Percentiles rank a stretch among this genome's conserved stretches.
phyloP scores from a whole-genome alignment of 2,797 vertebrate species.

The Rousettus madagascariensis region DNA sequence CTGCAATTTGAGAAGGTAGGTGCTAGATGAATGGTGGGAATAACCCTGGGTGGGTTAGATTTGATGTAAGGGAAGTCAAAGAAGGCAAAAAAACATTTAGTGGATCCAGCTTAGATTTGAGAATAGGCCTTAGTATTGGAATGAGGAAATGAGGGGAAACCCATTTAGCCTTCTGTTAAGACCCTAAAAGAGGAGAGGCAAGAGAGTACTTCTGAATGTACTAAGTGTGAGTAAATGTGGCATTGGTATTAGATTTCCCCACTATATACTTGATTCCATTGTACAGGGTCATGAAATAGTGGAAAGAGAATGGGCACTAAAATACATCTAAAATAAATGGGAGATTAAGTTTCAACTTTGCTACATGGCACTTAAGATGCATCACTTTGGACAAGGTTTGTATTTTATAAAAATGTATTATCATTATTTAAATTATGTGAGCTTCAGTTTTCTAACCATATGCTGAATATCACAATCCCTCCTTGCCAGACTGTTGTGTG shows the following conservation, averaged over 20 bases:
- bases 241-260: neutral
- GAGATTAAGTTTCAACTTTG: neutral
- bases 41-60: neutral
- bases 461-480: neutral
- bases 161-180: neutral
- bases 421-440: neutral
- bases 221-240: rapidly evolving
- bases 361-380: neutral
- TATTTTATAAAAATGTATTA: neutral
- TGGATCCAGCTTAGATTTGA: neutral
- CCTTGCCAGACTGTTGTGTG: neutral
- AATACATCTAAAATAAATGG: neutral
- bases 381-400: neutral
- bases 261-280: neutral
- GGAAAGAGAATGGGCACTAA: rapidly evolving
- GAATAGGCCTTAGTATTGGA: neutral
- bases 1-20: neutral
- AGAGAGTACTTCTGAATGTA: neutral
- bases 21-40: neutral
- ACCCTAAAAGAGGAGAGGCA: neutral
- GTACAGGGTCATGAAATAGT: too few species aligned
- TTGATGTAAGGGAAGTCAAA: neutral
- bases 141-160: neutral
- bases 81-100: neutral
- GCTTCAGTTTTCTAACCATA: neutral